Evolutionary conservation across 2,113 vertebrate species (phyloP).

Genomic region (Eidolon helvum): DNA sequence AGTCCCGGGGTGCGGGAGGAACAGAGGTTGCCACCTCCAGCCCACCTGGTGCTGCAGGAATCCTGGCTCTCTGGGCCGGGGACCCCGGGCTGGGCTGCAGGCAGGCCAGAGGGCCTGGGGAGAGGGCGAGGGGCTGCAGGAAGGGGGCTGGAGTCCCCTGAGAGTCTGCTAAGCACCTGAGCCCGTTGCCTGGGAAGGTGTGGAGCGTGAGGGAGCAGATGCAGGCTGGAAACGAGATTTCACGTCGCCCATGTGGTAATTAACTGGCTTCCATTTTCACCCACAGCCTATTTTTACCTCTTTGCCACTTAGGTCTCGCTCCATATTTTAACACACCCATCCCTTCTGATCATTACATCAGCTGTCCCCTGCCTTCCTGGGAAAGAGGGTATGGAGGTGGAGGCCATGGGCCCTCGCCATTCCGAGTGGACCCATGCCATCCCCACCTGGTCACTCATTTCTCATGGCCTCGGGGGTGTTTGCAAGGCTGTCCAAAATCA

Average conservation of each 20-base stretch:
- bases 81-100: neutral
- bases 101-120: neutral
- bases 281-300: constrained; percentile 80
- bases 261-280: constrained; percentile 78
- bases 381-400: constrained; percentile 42
- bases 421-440: neutral
- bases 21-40: neutral
- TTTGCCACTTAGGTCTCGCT: constrained; percentile 74
- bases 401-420: neutral
- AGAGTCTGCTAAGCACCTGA: constrained; percentile 6
- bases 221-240: constrained; percentile 79
- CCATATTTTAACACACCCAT: constrained; percentile 77
- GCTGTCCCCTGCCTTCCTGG: constrained; percentile 56
- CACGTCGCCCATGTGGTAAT: constrained; percentile 72
- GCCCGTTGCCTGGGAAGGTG: constrained; percentile 61
- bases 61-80: neutral
- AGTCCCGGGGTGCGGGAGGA: neutral
- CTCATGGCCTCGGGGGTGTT: neutral
- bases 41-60: neutral
- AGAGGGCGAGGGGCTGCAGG: neutral
- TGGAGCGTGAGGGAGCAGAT: constrained; percentile 69
- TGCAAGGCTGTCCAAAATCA: neutral
- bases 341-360: constrained; percentile 66
- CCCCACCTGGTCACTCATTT: neutral
- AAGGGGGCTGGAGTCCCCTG: neutral